Evolutionary conservation across 1,140 invertebrate genomes (phyloP).

Genomic region (Drosophila setifemur): DNA sequence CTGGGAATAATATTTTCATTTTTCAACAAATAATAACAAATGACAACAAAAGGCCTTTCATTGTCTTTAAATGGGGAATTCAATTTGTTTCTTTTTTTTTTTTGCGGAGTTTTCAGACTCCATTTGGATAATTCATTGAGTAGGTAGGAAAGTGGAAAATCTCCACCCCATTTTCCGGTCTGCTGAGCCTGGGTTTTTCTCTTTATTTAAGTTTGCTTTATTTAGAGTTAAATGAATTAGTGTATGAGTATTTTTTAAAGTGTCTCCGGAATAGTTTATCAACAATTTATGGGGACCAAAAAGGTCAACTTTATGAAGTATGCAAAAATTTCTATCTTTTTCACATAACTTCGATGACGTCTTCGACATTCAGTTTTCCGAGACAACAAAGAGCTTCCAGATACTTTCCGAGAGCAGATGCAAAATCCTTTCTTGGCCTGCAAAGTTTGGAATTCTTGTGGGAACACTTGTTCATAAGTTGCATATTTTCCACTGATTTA

Average conservation of each 20-base stretch:
- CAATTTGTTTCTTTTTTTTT: background rate
- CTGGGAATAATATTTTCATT: conserved; percentile 68
- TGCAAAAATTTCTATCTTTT: conserved; percentile 63
- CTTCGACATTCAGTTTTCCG: conserved; percentile 57
- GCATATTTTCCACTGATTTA: conserved; percentile 76
- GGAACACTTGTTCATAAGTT: conserved; percentile 80
- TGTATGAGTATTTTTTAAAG: no score
- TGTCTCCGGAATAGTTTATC: conserved; percentile 60
- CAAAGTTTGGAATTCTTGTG: conserved; percentile 79
- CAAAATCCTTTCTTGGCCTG: conserved; percentile 17
- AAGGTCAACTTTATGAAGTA: conserved; percentile 69
- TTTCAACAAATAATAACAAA: conserved; percentile 68
- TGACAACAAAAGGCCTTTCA: conserved; percentile 32
- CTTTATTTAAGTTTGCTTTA: conserved; percentile 28
- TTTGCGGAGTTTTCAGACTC: background rate
- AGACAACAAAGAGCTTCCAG: conserved; percentile 75
- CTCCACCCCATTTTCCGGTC: conserved; percentile 1
- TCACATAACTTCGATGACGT: conserved; percentile 76
- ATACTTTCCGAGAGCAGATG: background rate
- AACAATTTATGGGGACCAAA: conserved; percentile 64
- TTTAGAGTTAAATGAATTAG: conserved; percentile 60
- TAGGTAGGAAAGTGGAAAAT: no score
- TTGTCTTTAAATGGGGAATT: background rate
- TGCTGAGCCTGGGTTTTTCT: conserved; percentile 62
- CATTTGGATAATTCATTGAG: no score